Evolutionary conservation across 2,113 vertebrate species (phyloP).

Genomic region (Merops nubicus): DNA sequence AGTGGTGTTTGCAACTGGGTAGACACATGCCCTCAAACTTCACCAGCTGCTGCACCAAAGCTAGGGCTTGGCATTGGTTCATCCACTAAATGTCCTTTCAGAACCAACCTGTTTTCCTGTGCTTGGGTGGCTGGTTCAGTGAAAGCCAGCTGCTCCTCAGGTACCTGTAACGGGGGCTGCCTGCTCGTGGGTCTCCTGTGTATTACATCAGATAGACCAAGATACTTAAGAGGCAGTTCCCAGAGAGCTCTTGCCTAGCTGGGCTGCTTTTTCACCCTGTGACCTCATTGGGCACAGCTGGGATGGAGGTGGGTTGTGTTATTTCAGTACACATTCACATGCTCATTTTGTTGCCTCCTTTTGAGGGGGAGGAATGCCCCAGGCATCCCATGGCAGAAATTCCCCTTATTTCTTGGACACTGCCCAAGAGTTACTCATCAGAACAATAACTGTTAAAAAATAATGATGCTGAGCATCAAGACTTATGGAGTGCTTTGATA

Average conservation of each 20-base stretch:
- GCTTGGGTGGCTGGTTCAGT: neutral
- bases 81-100: neutral
- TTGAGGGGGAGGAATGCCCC: neutral
- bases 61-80: neutral
- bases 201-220: rapidly evolving
- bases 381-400: neutral
- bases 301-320: neutral
- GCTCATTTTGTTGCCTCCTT: neutral
- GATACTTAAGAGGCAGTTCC: neutral
- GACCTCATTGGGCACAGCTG: neutral
- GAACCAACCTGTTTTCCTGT: neutral
- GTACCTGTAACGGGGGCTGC: neutral
- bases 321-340: neutral
- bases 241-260: rapidly evolving
- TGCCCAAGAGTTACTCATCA: slow-evolving; percentile 4
- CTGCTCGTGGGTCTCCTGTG: rapidly evolving
- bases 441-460: slow-evolving; percentile 43
- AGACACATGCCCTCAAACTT: rapidly evolving
- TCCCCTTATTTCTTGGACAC: slow-evolving; percentile 2
- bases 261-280: neutral
- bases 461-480: neutral
- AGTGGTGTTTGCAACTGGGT: neutral
- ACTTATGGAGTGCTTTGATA: neutral
- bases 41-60: rapidly evolving
- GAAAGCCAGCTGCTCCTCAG: rapidly evolving